Percentiles rank a stretch among this genome's conserved stretches.
Evolutionary conservation across 2,113 vertebrate species (phyloP).

Genomic region (Stegastes partitus): DNA sequence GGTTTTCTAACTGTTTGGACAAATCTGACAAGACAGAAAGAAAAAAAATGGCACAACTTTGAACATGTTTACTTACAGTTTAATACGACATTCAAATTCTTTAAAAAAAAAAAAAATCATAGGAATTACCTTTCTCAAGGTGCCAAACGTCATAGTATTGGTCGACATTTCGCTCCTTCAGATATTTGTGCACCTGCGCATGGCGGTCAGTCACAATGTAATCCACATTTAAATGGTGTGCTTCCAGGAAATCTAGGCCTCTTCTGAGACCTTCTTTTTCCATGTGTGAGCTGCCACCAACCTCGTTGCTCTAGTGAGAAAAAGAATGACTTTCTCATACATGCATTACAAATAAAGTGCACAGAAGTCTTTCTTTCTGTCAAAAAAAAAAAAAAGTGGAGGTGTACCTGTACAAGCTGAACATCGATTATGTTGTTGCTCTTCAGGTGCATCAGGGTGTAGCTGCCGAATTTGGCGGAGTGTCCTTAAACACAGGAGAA

Average conservation of each 20-base stretch:
- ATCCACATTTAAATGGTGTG: not conserved
- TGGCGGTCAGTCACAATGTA: conserved; percentile 9
- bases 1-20: conserved; percentile 4
- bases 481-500: not conserved
- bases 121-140: conserved; percentile 13
- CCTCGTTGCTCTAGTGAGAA: not conserved
- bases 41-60: too few relatives aligned
- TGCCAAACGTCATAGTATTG: conserved; percentile 25
- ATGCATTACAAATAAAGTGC: too few relatives aligned
- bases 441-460: conserved; percentile 1
- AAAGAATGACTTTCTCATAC: too few relatives aligned
- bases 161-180: not conserved
- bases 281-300: not conserved
- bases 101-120: too few relatives aligned
- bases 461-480: conserved; percentile 6
- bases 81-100: too few relatives aligned
- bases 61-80: too few relatives aligned
- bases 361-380: too few relatives aligned
- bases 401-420: conserved; percentile 13
- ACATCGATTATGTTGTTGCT: conserved; percentile 10
- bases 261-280: conserved; percentile 6
- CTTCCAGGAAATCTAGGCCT: conserved; percentile 1
- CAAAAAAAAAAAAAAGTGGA: too few relatives aligned
- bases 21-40: not conserved
- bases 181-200: not conserved